These are phyloP conservation scores for Trinorchestia longiramus DNA, from an alignment of 1,140 invertebrate genomes.

Conservation along the genomic window DNA sequence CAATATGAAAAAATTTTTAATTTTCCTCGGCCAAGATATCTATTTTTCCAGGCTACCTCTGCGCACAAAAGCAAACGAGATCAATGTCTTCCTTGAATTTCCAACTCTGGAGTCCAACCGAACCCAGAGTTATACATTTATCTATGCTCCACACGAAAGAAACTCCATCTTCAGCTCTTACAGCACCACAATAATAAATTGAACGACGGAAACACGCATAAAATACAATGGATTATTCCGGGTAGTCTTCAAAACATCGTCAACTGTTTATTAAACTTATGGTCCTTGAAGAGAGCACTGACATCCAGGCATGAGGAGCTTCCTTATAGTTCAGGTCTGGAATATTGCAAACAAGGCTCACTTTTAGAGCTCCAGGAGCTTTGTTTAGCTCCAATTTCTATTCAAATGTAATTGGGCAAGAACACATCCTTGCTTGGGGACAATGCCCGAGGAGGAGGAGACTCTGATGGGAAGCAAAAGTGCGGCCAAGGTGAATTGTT, in stretches of 20 bases:
- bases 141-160: background rate
- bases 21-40: background rate
- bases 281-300: background rate
- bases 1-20: background rate
- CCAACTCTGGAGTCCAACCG: background rate
- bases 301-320: background rate
- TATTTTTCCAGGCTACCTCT: too few species aligned
- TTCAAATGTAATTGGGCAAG: slow-evolving; percentile 8
- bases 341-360: slow-evolving; percentile 6
- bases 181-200: background rate
- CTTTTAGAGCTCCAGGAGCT: background rate
- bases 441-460: background rate
- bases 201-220: background rate
- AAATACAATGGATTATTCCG: background rate
- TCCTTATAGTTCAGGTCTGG: background rate
- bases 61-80: too few species aligned
- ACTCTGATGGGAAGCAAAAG: background rate
- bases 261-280: background rate
- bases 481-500: background rate
- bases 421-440: background rate
- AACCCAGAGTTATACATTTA: background rate
- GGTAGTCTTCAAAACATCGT: background rate
- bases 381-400: background rate
- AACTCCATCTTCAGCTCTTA: background rate
- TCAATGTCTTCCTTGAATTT: background rate